Evolutionary conservation across 2,797 vertebrate species (phyloP).

Genomic region (Crenichthys baileyi): DNA sequence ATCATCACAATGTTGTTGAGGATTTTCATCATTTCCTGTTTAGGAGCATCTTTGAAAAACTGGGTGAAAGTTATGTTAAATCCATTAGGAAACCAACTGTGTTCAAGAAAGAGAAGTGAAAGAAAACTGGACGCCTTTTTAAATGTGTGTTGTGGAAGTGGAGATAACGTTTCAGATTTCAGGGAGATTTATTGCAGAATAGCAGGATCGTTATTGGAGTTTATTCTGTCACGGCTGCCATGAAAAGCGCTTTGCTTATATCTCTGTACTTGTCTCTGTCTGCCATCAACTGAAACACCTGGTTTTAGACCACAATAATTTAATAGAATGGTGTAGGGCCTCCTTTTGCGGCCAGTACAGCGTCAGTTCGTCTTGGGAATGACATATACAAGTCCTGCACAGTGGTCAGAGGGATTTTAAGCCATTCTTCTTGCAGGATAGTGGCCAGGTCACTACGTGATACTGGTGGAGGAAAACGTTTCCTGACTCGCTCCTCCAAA

Average conservation of each 20-base stretch:
- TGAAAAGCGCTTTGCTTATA: slow-evolving; percentile 31
- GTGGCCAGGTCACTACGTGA: too few relatives aligned
- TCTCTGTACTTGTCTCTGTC: slow-evolving; percentile 42
- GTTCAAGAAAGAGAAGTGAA: slow-evolving; percentile 33
- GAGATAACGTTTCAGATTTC: slow-evolving; percentile 37
- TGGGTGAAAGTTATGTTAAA: slow-evolving; percentile 36
- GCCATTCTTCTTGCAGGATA: too few relatives aligned
- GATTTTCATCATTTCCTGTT: slow-evolving; percentile 51
- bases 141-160: neutral
- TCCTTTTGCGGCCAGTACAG: too few relatives aligned
- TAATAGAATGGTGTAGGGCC: too few relatives aligned
- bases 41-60: slow-evolving; percentile 44
- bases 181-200: slow-evolving; percentile 47
- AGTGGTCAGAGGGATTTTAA: too few relatives aligned
- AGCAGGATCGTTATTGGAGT: slow-evolving; percentile 60
- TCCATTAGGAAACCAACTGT: slow-evolving; percentile 39
- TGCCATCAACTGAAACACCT: too few relatives aligned
- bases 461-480: too few relatives aligned
- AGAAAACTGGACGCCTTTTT: slow-evolving; percentile 2
- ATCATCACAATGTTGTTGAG: slow-evolving; percentile 38
- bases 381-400: too few relatives aligned
- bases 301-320: too few relatives aligned
- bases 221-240: slow-evolving; percentile 33
- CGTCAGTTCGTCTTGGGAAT: too few relatives aligned
- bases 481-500: too few relatives aligned